Conservation (phyloP, 2,888 invertebrate species). For the Aelia acuminata region DNA sequence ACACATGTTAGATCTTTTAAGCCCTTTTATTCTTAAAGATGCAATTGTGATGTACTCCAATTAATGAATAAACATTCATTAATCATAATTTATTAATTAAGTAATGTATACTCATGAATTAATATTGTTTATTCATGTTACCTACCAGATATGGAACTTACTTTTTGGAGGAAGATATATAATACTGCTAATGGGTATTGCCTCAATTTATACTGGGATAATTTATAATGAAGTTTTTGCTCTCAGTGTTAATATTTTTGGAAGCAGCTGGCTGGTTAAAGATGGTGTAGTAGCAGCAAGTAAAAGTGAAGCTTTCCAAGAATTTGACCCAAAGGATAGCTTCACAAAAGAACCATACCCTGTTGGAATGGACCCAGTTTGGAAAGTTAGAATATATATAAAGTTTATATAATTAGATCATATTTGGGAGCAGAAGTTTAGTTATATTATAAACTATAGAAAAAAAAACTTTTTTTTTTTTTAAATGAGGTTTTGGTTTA, state of each 20-base stretch:
- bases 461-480: no score
- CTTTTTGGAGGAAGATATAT: conserved; percentile 83
- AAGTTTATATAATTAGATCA: no score
- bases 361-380: conserved; percentile 80
- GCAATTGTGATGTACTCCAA: no score
- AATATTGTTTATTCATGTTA: conserved; percentile 68
- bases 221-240: conserved; percentile 84
- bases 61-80: background rate
- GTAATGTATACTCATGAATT: no score
- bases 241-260: conserved; percentile 80
- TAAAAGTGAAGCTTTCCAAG: conserved; percentile 68
- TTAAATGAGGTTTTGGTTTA: no score
- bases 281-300: conserved; percentile 70
- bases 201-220: conserved; percentile 82
- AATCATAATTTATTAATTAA: no score
- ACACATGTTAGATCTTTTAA: no score
- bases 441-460: no score
- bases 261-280: conserved; percentile 75
- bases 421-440: no score
- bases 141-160: conserved; percentile 76
- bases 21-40: no score
- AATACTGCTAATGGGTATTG: conserved; percentile 80
- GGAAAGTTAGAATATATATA: conserved; percentile 72
- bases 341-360: conserved; percentile 75
- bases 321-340: conserved; percentile 71